phyloP scores from a whole-genome alignment of 2,113 vertebrate genomes.

The Suricata suricatta region DNA sequence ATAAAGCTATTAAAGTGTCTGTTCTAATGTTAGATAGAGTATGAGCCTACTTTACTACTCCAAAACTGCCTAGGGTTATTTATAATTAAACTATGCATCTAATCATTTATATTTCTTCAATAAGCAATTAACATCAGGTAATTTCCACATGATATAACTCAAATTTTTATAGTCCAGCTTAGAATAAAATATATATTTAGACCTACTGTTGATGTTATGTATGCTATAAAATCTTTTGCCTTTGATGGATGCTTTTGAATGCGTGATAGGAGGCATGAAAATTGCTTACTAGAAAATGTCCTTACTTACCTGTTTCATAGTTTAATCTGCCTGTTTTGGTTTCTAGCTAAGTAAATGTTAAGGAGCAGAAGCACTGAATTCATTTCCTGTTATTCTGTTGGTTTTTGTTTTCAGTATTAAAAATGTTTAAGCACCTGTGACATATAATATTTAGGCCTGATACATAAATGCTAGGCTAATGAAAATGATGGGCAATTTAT shows the following conservation, averaged over 20 bases:
- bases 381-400: slow-evolving; percentile 18
- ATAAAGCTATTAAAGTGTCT: background rate
- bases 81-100: background rate
- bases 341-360: slow-evolving; percentile 17
- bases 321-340: background rate
- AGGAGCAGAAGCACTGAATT: background rate
- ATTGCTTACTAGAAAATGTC: background rate
- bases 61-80: background rate
- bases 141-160: background rate
- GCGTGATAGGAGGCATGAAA: background rate
- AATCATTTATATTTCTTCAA: background rate
- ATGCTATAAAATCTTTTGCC: background rate
- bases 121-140: background rate
- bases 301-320: background rate
- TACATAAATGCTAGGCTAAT: background rate
- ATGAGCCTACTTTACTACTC: background rate
- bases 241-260: background rate
- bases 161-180: background rate
- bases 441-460: background rate
- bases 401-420: slow-evolving; percentile 17
- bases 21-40: background rate
- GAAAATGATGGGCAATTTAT: background rate
- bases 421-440: background rate
- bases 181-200: background rate
- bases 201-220: background rate